phyloP scores from a whole-genome alignment of 2,113 vertebrate species.

The Machaerirhynchus nigripectus region DNA sequence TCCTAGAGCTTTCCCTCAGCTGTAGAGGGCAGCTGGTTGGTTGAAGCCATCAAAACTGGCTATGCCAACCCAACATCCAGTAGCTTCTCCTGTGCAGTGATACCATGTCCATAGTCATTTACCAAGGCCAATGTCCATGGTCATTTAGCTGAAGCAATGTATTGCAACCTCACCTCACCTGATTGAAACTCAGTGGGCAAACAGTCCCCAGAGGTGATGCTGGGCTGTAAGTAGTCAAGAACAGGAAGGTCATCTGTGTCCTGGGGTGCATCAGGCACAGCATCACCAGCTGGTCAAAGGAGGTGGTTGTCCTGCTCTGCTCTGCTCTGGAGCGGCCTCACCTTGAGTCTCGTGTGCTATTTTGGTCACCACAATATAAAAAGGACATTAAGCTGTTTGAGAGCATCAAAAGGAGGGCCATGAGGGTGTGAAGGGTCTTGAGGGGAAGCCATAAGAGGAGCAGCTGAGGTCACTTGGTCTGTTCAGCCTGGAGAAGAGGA shows the following conservation, averaged over 20 bases:
- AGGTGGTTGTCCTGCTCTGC: neutral
- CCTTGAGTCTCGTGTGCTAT: neutral
- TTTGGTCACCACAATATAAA: neutral
- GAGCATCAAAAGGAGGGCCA: neutral
- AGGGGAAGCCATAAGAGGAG: neutral
- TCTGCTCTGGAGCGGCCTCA: neutral
- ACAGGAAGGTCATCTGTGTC: neutral
- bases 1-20: neutral
- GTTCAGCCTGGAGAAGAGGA: neutral
- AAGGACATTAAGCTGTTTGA: neutral
- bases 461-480: neutral
- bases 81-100: neutral
- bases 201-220: neutral
- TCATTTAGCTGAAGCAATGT: neutral
- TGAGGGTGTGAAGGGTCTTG: neutral
- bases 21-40: rapidly evolving
- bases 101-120: neutral
- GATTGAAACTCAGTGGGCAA: neutral
- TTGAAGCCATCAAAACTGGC: neutral
- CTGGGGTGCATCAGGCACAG: neutral
- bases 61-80: neutral
- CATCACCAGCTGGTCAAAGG: neutral
- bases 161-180: neutral
- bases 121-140: neutral
- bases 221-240: neutral